Conservation (phyloP, 2,888 invertebrate genomes). For the Anoncus sp. region DNA sequence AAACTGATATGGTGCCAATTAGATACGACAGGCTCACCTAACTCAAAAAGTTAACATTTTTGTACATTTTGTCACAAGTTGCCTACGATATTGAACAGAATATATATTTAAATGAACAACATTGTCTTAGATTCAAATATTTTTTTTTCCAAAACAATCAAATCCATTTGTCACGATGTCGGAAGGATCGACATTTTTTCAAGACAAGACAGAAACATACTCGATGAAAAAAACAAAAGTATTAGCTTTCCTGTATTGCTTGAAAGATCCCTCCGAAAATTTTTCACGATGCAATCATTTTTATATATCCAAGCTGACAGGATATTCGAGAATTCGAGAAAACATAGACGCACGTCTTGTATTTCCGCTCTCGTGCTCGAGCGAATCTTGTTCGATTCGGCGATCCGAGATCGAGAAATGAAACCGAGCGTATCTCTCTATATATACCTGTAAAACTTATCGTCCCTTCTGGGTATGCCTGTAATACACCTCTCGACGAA, state of each 20-base stretch:
- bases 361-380: conserved; percentile 9
- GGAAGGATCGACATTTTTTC: not conserved
- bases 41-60: no score
- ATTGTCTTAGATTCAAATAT: not conserved
- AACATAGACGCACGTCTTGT: not conserved
- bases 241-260: not conserved
- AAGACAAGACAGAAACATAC: not conserved
- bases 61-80: no score
- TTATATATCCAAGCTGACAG: conserved; percentile 1
- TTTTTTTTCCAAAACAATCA: not conserved
- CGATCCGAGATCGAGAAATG: conserved; percentile 20
- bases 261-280: not conserved
- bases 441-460: not conserved
- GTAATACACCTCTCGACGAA: conserved; percentile 15
- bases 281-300: not conserved
- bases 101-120: no score
- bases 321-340: conserved; percentile 13
- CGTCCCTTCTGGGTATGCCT: not conserved
- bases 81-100: no score
- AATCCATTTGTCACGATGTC: not conserved
- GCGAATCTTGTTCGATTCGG: conserved; percentile 5
- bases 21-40: no score
- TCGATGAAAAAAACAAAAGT: not conserved
- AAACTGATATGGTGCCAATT: no score
- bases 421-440: conserved; percentile 23